A percentile compares a stretch with the other conserved stretches of the same genome.
Conservation (phyloP, 2,888 invertebrate species). For the Leptopilina myrica region DNA sequence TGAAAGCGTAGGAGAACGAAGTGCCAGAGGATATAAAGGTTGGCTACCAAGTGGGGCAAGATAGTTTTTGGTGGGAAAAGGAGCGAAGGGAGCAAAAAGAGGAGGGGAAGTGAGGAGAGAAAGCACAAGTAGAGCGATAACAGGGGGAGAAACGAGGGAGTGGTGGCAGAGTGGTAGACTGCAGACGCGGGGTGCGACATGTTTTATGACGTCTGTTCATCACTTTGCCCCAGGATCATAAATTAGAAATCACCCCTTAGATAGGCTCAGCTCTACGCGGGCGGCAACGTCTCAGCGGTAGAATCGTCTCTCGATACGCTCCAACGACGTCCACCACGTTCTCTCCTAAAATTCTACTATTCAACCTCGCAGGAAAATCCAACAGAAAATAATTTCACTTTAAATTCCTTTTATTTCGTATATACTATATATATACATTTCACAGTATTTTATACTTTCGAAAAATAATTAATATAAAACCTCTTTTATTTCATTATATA, state of each 20-base stretch:
- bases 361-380: too few species aligned
- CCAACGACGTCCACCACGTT: conserved; percentile 20
- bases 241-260: conserved; percentile 77
- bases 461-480: too few species aligned
- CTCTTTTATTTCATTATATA: too few species aligned
- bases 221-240: conserved; percentile 77
- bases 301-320: conserved; percentile 49
- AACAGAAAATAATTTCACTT: too few species aligned
- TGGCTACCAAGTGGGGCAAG: conserved; percentile 43
- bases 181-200: conserved; percentile 74
- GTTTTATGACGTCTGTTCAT: conserved; percentile 78
- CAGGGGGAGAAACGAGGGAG: conserved; percentile 56
- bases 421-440: too few species aligned
- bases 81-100: conserved; percentile 60
- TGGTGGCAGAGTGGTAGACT: conserved; percentile 66
- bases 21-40: conserved; percentile 41
- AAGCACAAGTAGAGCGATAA: conserved; percentile 62
- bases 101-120: conserved; percentile 48
- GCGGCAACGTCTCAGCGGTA: conserved; percentile 52
- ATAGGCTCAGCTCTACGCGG: conserved; percentile 64
- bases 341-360: too few species aligned
- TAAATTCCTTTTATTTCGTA: too few species aligned
- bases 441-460: too few species aligned
- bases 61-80: conserved; percentile 56
- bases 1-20: conserved; percentile 47